Percentiles rank a stretch among this genome's conserved stretches.
Evolutionary conservation across 2,888 invertebrate species (phyloP).

Genomic region (Cyrtodaria siliqua): DNA sequence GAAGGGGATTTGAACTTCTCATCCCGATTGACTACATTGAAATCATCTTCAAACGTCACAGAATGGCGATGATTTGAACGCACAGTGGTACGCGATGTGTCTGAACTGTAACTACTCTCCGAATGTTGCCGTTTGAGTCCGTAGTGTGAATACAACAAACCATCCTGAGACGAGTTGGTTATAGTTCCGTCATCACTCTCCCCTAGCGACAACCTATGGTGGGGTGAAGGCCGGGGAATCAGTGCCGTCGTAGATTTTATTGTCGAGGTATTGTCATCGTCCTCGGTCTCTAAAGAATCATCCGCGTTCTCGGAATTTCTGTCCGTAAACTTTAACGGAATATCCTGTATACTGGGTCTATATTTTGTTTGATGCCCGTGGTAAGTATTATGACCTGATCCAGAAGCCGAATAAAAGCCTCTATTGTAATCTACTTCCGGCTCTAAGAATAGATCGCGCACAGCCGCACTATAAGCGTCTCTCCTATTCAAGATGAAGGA

Average conservation of each 20-base stretch:
- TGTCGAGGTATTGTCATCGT: constrained; percentile 60
- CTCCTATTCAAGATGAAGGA: constrained; percentile 80
- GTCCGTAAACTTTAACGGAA: constrained; percentile 80
- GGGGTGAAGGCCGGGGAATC: constrained; percentile 63
- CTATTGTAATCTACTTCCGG: constrained; percentile 75
- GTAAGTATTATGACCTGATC: constrained; percentile 92
- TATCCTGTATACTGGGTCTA: constrained; percentile 82
- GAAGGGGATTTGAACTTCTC: constrained; percentile 89
- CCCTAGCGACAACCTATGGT: constrained; percentile 72
- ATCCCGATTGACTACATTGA: constrained; percentile 66
- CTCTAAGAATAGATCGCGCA: constrained; percentile 83
- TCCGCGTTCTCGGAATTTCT: constrained; percentile 33
- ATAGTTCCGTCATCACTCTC: constrained; percentile 76
- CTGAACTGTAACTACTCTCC: constrained; percentile 80
- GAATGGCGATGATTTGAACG: constrained; percentile 78
- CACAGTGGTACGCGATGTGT: constrained; percentile 73
- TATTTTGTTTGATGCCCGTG: constrained; percentile 91
- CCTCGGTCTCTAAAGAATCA: constrained; percentile 32
- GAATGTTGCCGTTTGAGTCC: constrained; percentile 80
- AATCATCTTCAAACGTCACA: constrained; percentile 84
- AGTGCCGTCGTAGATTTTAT: constrained; percentile 71
- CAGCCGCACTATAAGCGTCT: constrained; percentile 84
- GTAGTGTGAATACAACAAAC: constrained; percentile 66
- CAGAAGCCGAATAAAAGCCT: constrained; percentile 74
- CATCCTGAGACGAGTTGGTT: constrained; percentile 72